Evolutionary conservation across 2,113 vertebrate genomes (phyloP), one percentile per base, ranked within the genome.

Genomic region (Rutilus rutilus): DNA sequence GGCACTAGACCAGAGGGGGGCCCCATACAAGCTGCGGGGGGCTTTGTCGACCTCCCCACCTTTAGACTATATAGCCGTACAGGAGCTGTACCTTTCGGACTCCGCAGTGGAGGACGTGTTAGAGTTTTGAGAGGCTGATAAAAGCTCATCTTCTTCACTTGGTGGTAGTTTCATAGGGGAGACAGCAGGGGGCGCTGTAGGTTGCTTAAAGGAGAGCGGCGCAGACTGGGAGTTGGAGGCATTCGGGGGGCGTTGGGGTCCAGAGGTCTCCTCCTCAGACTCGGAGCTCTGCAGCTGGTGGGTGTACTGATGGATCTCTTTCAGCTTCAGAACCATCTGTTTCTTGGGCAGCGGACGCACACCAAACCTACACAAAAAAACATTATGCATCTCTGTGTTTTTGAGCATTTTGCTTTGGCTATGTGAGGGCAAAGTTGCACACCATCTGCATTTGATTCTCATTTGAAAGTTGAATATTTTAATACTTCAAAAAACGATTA

Each of bases 221-320:
- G 76, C 84, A 45, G 83, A 39, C 45, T 33, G 79, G 25, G 30
- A 74, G 23, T 0, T 69, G 19, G 36, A 50, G 45, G 15, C 74
- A 15, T 8, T 23, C 0, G 50, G 87, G 6, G 1, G 8, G 79
- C 9, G 78, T 65, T 84, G 81, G 67, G 86, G 60, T 1, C 86
- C 64, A 6, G 79, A 83, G 4, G 90, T 82, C 67, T 95, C 95
- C 0, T 93, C 95, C 67, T 97, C 96, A 0, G 94, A 95, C 86
- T 96, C 96, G 0, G 97, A 97, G 91, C 93, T 95, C 91, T 90
- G 47, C 1, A 95, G 93, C 92, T 92, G 96, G 91, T 99, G 98
- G 30, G 97, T 99, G 88, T 98, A 99, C 86, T 97, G 96, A 92
- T 98, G 97, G 90, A 99, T 99, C 95, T 99, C 97, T 94, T 97